Conservation (phyloP, 2,113 vertebrate species). For the Todiramphus saurophagus region DNA sequence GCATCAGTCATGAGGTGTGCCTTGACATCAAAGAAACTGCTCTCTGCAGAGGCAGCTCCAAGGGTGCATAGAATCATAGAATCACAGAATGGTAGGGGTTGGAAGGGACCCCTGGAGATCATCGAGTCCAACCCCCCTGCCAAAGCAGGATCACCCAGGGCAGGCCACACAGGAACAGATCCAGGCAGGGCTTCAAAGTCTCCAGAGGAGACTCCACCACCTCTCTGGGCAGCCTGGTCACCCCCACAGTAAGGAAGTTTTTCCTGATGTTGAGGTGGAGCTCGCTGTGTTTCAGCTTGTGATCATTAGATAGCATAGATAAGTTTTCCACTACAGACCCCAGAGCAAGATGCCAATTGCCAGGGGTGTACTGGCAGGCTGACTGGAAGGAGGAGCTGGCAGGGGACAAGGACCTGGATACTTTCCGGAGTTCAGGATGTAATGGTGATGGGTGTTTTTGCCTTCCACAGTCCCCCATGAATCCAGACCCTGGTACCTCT, state of each 20-base stretch:
- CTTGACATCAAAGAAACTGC: neutral
- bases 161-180: too few species aligned
- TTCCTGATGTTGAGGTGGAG: too few species aligned
- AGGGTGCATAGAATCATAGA: neutral
- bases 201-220: too few species aligned
- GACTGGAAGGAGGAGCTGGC: neutral
- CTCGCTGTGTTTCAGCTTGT: too few species aligned
- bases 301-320: neutral
- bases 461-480: neutral
- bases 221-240: too few species aligned
- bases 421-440: neutral
- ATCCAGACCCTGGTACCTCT: neutral
- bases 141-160: too few species aligned
- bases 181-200: too few species aligned
- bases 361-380: neutral
- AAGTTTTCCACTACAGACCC: neutral
- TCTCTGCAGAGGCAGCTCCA: neutral
- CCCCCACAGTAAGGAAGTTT: too few species aligned
- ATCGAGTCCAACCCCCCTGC: too few species aligned
- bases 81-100: too few species aligned
- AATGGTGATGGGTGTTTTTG: neutral
- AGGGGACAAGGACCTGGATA: neutral
- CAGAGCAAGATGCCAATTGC: neutral
- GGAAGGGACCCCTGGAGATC: too few species aligned
- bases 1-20: rapidly evolving